Conservation (phyloP, 2,888 invertebrate genomes). For the Neoitamus cyanurus region DNA sequence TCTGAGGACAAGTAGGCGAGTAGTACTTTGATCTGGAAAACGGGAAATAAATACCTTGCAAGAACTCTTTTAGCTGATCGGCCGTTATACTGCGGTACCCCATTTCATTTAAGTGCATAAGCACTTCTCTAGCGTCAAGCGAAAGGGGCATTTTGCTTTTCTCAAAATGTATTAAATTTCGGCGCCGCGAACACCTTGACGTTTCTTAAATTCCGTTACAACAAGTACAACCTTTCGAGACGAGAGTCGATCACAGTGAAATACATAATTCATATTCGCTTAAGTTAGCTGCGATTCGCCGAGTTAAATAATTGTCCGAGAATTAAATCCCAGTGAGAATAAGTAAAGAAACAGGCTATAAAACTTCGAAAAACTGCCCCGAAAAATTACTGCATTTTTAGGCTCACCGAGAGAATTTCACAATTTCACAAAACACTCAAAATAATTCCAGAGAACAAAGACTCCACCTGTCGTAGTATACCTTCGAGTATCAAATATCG, state of each 20-base stretch:
- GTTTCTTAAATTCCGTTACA: background rate
- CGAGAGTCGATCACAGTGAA: background rate
- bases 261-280: no score
- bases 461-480: background rate
- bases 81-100: conserved; percentile 81
- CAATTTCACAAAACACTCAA: no score
- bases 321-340: no score
- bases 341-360: no score
- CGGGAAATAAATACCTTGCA: conserved; percentile 73
- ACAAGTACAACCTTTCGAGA: no score
- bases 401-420: no score
- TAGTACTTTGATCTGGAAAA: background rate
- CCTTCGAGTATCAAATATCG: background rate
- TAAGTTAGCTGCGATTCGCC: background rate
- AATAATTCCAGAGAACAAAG: background rate
- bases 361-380: no score
- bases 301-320: no score
- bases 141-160: conserved; percentile 56
- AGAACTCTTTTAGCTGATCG: conserved; percentile 80
- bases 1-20: conserved; percentile 56
- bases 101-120: conserved; percentile 78
- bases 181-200: background rate
- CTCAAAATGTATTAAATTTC: no score
- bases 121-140: conserved; percentile 78
- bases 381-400: no score